These are phyloP conservation scores for Macroglossus sobrinus DNA, from an alignment of 2,113 vertebrate genomes.

Conservation along the genomic window DNA sequence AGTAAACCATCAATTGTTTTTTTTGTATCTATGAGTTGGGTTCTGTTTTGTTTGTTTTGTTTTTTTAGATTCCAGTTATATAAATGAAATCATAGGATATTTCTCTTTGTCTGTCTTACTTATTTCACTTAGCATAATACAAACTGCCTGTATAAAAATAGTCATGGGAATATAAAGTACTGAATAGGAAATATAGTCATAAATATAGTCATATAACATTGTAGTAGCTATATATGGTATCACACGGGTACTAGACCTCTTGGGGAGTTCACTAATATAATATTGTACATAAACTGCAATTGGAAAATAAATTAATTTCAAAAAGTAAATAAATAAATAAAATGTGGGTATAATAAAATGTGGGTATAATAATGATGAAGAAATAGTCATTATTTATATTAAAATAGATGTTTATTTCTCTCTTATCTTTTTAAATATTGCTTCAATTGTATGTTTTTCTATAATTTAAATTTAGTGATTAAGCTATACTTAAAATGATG, in stretches of 20 bases:
- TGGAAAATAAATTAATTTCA: not conserved
- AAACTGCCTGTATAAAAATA: not conserved
- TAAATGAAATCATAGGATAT: not conserved
- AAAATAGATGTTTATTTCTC: conserved; percentile 7
- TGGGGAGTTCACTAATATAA: not conserved
- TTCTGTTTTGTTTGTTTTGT: not conserved
- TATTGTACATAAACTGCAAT: not conserved
- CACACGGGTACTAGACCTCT: not conserved
- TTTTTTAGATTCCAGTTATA: not conserved
- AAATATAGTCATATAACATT: not conserved
- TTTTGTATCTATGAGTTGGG: not conserved
- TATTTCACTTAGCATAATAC: not conserved
- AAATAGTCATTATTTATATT: not conserved
- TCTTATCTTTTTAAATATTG: not conserved
- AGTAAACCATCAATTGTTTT: not conserved
- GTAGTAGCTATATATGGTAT: not conserved
- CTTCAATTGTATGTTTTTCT: not conserved
- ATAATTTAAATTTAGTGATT: conserved; percentile 29
- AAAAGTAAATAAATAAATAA: not conserved
- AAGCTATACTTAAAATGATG: not conserved
- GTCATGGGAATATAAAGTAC: not conserved
- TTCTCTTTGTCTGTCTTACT: not conserved
- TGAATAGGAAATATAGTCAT: not conserved
- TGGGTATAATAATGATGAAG: not conserved
- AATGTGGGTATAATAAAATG: not conserved